A percentile compares a stretch with the other conserved stretches of the same genome.
These are phyloP conservation scores for Pantherophis vulpinus DNA, from an alignment of 2,797 vertebrate genomes.

Conservation along the genomic window DNA sequence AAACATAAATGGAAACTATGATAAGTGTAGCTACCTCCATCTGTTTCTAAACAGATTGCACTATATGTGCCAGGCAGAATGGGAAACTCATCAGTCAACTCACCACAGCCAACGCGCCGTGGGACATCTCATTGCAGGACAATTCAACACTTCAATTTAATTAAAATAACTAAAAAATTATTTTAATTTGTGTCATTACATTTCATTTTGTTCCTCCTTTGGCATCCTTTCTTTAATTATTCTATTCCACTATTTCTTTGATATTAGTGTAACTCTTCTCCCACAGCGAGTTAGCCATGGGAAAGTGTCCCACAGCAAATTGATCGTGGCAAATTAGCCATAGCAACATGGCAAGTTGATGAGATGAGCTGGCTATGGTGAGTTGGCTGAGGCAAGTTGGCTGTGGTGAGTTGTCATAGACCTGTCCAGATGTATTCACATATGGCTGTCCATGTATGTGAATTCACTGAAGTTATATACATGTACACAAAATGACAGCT, in stretches of 20 bases:
- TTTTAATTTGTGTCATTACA: neutral
- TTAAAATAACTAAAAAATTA: neutral
- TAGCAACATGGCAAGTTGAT: too few species aligned
- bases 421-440: neutral
- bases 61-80: neutral
- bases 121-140: neutral
- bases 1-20: neutral
- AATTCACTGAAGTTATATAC: neutral
- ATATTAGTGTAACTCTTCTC: neutral
- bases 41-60: constrained; percentile 16
- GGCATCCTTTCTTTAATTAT: neutral
- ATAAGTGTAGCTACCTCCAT: neutral
- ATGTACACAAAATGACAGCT: neutral
- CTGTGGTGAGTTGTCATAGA: neutral
- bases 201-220: too few species aligned
- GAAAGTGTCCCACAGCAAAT: too few species aligned
- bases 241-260: neutral
- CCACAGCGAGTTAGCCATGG: neutral
- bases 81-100: neutral
- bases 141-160: neutral
- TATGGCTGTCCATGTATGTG: too few species aligned
- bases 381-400: too few species aligned
- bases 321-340: too few species aligned
- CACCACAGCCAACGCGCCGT: neutral
- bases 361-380: too few species aligned